Evolutionary conservation across 2,888 invertebrate genomes (phyloP).

Genomic region (Xestobium rufovillosum): DNA sequence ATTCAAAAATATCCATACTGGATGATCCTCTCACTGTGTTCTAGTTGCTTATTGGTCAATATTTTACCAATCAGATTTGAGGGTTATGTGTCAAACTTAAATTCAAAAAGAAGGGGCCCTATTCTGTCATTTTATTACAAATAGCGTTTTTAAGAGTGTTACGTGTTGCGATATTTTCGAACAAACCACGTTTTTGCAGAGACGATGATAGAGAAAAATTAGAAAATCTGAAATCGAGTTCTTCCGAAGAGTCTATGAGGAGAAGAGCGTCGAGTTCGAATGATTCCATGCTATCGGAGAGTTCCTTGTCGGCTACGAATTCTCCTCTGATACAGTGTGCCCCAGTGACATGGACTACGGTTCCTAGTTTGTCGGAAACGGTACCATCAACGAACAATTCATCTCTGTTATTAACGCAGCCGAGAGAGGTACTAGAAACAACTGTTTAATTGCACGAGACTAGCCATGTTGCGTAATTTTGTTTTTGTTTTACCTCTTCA

Average conservation of each 20-base stretch:
- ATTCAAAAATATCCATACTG: no score
- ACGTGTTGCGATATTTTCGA: no score
- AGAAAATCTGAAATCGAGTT: constrained; percentile 52
- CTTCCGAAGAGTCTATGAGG: constrained; percentile 55
- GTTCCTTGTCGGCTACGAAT: constrained; percentile 38
- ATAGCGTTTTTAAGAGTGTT: constrained; percentile 10
- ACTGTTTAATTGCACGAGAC: constrained; percentile 48
- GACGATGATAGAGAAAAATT: constrained; percentile 58
- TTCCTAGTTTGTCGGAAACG: constrained; percentile 40
- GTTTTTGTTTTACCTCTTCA: constrained; percentile 18
- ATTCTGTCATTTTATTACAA: constrained; percentile 5
- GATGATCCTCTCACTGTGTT: no score
- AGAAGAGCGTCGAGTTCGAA: constrained; percentile 54
- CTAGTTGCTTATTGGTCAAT: no score
- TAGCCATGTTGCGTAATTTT: constrained; percentile 19
- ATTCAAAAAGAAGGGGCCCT: constrained; percentile 1
- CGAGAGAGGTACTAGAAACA: constrained; percentile 61
- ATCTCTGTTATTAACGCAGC: constrained; percentile 32
- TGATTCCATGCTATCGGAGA: constrained; percentile 51
- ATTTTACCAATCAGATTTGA: constrained; percentile 5
- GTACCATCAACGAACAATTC: constrained; percentile 31
- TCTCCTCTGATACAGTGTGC: constrained; percentile 37
- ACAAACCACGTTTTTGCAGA: constrained; percentile 43
- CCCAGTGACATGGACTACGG: constrained; percentile 39
- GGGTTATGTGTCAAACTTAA: not conserved